Percentiles rank a stretch among this genome's conserved stretches.
Evolutionary conservation across 2,797 vertebrate species (phyloP).

Genomic region (Hyperoplus lanceolatus): DNA sequence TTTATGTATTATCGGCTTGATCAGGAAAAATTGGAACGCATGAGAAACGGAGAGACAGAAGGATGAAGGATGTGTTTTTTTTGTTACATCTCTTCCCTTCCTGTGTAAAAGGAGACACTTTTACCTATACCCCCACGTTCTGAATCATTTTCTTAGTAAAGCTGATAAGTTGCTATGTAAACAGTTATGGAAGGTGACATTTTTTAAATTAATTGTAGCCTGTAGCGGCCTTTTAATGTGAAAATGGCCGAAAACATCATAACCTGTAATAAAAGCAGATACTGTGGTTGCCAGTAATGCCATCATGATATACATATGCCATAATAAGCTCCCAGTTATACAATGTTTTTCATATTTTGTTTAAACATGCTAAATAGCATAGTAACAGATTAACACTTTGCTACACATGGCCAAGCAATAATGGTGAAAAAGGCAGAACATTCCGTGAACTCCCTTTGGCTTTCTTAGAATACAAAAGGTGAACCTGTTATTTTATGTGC

Average conservation of each 20-base stretch:
- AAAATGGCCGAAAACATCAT: no score
- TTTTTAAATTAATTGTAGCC: constrained; percentile 2
- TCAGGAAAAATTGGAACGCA: constrained; percentile 78
- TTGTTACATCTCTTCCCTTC: constrained; percentile 13
- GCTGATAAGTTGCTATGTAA: constrained; percentile 1
- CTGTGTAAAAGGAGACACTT: background rate
- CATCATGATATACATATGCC: no score
- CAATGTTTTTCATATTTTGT: no score
- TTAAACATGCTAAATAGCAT: background rate
- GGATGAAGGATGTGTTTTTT: constrained; percentile 43
- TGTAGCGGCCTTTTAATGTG: no score
- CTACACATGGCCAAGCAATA: background rate
- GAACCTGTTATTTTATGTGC: constrained; percentile 25
- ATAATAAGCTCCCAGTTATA: no score
- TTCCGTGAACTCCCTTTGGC: constrained; percentile 13
- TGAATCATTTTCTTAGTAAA: constrained; percentile 3
- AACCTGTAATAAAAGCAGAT: no score
- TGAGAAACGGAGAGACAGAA: constrained; percentile 49
- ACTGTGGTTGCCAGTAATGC: no score
- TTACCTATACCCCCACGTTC: background rate
- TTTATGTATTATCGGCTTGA: constrained; percentile 82
- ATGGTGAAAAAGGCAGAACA: background rate
- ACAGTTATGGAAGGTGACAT: constrained; percentile 18
- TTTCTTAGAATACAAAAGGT: constrained; percentile 29
- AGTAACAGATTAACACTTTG: constrained; percentile 19